These are phyloP conservation scores for Monopterus albus DNA, from an alignment of 2,113 vertebrate species.

Conservation along the genomic window DNA sequence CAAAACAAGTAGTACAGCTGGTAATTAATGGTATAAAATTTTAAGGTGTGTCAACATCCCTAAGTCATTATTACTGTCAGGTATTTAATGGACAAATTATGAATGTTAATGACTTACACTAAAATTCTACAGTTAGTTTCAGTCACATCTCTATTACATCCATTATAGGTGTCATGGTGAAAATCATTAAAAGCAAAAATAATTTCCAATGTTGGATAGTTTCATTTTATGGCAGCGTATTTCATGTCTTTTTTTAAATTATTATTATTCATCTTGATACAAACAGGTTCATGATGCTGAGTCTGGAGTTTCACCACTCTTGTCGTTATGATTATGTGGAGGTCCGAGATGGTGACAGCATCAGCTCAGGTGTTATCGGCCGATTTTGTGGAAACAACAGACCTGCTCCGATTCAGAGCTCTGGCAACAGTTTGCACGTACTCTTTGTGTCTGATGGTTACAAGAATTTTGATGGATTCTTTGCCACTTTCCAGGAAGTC, in stretches of 20 bases:
- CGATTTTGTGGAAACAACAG: slow-evolving; percentile 93
- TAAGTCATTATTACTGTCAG: not conserved
- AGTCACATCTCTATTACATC: not conserved
- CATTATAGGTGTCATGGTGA: not conserved
- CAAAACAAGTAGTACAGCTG: too few species aligned
- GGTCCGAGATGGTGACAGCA: slow-evolving; percentile 91
- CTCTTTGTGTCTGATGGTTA: slow-evolving; percentile 96
- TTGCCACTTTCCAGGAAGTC: slow-evolving; percentile 92
- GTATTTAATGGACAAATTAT: slow-evolving; percentile 4
- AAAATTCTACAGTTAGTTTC: not conserved
- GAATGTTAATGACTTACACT: not conserved
- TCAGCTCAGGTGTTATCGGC: slow-evolving; percentile 88
- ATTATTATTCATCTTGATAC: not conserved
- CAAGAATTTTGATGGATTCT: slow-evolving; percentile 97
- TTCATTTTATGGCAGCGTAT: not conserved
- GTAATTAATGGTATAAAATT: too few species aligned
- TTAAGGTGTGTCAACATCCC: too few species aligned
- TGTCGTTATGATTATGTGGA: slow-evolving; percentile 97
- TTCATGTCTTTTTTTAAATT: too few species aligned
- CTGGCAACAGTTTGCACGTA: slow-evolving; percentile 89
- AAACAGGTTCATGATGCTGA: slow-evolving; percentile 94
- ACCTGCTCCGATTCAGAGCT: slow-evolving; percentile 88
- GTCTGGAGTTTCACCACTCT: slow-evolving; percentile 93
- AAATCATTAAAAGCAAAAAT: not conserved
- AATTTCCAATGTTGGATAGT: not conserved